phyloP scores from a whole-genome alignment of 2,797 vertebrate genomes.

The Parambassis ranga region DNA sequence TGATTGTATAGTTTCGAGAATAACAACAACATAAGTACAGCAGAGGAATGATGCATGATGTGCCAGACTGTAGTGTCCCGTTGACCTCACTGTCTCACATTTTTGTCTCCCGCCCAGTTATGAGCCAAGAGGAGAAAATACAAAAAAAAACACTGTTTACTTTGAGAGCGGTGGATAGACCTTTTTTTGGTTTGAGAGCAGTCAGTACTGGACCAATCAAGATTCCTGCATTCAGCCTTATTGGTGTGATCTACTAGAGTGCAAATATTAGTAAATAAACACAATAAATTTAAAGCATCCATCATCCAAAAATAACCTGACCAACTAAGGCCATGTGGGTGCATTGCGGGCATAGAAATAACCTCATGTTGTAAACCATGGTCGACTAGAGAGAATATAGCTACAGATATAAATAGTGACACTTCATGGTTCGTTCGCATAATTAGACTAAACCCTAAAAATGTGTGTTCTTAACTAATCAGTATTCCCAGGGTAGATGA shows the following conservation, averaged over 20 bases:
- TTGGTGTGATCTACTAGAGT: background rate
- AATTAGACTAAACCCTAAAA: slow-evolving; percentile 40
- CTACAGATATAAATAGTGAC: slow-evolving; percentile 20
- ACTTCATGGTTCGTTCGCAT: slow-evolving; percentile 26
- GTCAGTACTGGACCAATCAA: slow-evolving; percentile 11
- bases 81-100: slow-evolving; percentile 70
- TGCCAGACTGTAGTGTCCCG: slow-evolving; percentile 49
- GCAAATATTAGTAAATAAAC: background rate
- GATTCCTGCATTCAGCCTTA: background rate
- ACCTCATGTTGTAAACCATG: background rate
- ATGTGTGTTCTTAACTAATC: slow-evolving; percentile 42
- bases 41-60: slow-evolving; percentile 3
- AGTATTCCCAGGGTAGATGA: slow-evolving; percentile 32
- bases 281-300: background rate
- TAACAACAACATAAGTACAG: background rate
- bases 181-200: slow-evolving; percentile 10
- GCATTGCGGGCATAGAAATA: background rate
- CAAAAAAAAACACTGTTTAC: slow-evolving; percentile 31
- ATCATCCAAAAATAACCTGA: background rate
- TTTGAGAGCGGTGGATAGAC: slow-evolving; percentile 13
- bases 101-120: slow-evolving; percentile 58
- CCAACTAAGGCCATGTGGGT: background rate
- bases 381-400: background rate
- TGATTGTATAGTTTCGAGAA: background rate
- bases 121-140: slow-evolving; percentile 45